Conservation (phyloP, 2,888 invertebrate species). For the Biston betularia region DNA sequence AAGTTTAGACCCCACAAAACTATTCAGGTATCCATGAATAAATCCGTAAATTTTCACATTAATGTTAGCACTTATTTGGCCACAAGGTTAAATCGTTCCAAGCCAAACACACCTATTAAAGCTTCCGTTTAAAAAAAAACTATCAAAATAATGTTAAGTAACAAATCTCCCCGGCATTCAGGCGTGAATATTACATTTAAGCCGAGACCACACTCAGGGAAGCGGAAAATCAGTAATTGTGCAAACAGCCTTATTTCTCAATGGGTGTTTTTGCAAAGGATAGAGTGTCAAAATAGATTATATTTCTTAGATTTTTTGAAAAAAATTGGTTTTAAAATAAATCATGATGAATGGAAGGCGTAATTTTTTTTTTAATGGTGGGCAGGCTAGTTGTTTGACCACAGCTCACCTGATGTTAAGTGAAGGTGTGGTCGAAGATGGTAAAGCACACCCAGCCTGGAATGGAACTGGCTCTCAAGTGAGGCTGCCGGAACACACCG, state of each 20-base stretch:
- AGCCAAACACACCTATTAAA: slow-evolving; percentile 6
- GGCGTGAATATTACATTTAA: slow-evolving; percentile 37
- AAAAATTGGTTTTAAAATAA: background rate
- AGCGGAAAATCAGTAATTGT: slow-evolving; percentile 47
- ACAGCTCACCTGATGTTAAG: too few species aligned
- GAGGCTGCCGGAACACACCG: too few species aligned
- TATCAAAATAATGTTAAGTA: slow-evolving; percentile 30
- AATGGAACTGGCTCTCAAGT: too few species aligned
- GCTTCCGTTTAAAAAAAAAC: slow-evolving; percentile 31
- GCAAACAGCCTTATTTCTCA: slow-evolving; percentile 43
- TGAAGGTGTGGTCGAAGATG: too few species aligned
- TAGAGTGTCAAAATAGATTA: slow-evolving; percentile 45
- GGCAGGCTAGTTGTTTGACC: background rate
- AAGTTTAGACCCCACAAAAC: too few species aligned
- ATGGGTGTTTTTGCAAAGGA: slow-evolving; percentile 31
- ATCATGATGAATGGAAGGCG: background rate
- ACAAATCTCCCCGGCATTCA: slow-evolving; percentile 36
- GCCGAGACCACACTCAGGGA: slow-evolving; percentile 36
- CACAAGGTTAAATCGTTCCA: too few species aligned
- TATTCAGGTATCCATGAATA: too few species aligned
- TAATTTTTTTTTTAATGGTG: background rate
- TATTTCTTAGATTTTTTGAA: slow-evolving; percentile 30
- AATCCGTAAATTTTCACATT: too few species aligned
- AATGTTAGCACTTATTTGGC: too few species aligned
- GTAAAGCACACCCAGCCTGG: too few species aligned